Base-by-base conservation (phyloP, 2,888 invertebrate species). In the Dasysyrphus albostriatus region DNA sequence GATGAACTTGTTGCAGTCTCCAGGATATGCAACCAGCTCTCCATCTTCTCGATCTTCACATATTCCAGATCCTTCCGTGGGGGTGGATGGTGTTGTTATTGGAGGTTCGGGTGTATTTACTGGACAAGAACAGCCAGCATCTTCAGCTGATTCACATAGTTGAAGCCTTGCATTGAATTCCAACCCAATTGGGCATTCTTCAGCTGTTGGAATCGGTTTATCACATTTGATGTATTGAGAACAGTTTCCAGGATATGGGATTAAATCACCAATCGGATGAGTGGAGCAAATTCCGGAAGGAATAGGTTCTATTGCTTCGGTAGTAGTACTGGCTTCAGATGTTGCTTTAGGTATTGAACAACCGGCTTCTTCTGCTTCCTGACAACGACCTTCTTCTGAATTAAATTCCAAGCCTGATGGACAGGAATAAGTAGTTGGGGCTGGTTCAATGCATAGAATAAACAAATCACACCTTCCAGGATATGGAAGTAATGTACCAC, bases 101-200 rank as follows among this genome's bases (percentile, higher is more conserved):
- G 70, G 24, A 3, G 42, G 37, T 4, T 56, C 47, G 7, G 81
- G 70, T 7, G 51, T 16, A 8, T 6, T 10, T 7, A 65, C 76
- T 8, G 19, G 19, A 0, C 93, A 93, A 92, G 93, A 83, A 44
- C 91, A 91, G 44, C 89, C 89, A 29, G 91, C 91, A 10, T 88
- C 69, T 19, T 88, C 76, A 49, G 89, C 89, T 19, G 83, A 83
- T 5, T 90, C 90, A 49, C 91, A 91, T n/a, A 88, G 63, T 49
- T 89, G 75, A 2, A 84, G 61, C 0, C 67, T 32, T 2, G 83
- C 88, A 69, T 88, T 91, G 37, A 91, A 94, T 14, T 93, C 94
- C 12, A 94, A 92, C 19, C 93, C 93, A 0, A 93, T 93, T 10
- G 93, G 93, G 58, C 94, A 94, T 19, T 95, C 94, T 61, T 61